Percentiles rank a stretch among this genome's conserved stretches.
These are phyloP conservation scores for Enteromius treurensis DNA, from an alignment of 2,797 vertebrate species.

Conservation along the genomic window DNA sequence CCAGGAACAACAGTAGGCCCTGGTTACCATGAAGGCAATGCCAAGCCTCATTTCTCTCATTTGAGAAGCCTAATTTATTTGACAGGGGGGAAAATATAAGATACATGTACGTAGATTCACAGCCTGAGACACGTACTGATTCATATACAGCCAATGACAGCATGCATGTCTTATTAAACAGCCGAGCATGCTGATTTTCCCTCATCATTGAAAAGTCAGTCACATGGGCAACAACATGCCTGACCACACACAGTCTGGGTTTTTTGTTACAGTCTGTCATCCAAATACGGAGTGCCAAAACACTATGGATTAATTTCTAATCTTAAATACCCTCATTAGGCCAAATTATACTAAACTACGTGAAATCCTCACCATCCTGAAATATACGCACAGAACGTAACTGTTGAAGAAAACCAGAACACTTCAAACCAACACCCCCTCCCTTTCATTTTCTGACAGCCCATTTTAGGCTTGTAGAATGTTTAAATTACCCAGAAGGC, in stretches of 20 bases:
- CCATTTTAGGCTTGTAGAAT: conserved; percentile 35
- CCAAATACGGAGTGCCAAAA: neutral
- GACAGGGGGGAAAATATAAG: conserved; percentile 27
- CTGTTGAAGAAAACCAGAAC: conserved; percentile 24
- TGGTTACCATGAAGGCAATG: conserved; percentile 35
- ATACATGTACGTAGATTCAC: conserved; percentile 7
- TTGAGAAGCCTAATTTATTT: conserved; percentile 38
- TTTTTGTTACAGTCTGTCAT: conserved; percentile 34
- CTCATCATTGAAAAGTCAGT: conserved; percentile 18
- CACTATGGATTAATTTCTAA: conserved; percentile 75
- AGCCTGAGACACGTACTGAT: conserved; percentile 11
- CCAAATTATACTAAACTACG: conserved; percentile 69
- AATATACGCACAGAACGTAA: conserved; percentile 68
- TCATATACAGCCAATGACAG: conserved; percentile 14
- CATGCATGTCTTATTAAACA: conserved; percentile 29
- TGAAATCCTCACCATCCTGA: conserved; percentile 61
- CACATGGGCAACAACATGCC: neutral
- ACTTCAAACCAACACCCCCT: conserved; percentile 10
- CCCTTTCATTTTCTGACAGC: conserved; percentile 19
- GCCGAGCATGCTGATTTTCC: neutral
- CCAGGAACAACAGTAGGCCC: conserved; percentile 36
- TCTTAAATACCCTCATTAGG: conserved; percentile 76
- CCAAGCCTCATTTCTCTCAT: conserved; percentile 44
- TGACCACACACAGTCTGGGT: conserved; percentile 31
- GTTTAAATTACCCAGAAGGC: conserved; percentile 43